Percentiles rank a stretch among this genome's conserved stretches.
These are phyloP conservation scores for Micromussa lordhowensis DNA, from an alignment of 92 coral and sea anemone genomes.

Conservation along the genomic window DNA sequence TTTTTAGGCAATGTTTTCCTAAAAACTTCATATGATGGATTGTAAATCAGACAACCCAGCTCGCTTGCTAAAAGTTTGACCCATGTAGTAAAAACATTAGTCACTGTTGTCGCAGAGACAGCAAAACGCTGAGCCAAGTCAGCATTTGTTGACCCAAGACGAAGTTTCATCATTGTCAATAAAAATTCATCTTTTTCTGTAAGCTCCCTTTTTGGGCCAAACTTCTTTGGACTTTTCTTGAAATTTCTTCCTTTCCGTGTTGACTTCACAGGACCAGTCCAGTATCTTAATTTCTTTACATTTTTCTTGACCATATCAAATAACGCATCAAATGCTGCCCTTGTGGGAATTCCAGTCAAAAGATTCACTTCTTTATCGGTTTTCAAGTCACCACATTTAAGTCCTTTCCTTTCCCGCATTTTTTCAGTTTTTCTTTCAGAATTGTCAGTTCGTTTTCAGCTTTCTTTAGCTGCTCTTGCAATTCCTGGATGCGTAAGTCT, in stretches of 20 bases:
- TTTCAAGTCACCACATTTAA: too few species aligned
- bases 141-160: conserved; percentile 69
- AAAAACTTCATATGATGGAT: conserved; percentile 54
- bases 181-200: conserved; percentile 65
- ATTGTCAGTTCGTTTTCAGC: too few species aligned
- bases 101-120: conserved; percentile 33
- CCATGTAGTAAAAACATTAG: conserved; percentile 63
- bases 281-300: conserved; percentile 40
- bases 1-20: conserved; percentile 62
- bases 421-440: too few species aligned
- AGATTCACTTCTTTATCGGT: too few species aligned
- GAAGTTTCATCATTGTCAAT: conserved; percentile 60
- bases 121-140: conserved; percentile 69
- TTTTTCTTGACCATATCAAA: conserved; percentile 33
- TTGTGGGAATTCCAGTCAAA: conserved; percentile 47
- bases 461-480: too few species aligned
- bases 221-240: conserved; percentile 55
- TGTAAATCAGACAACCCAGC: conserved; percentile 54
- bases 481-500: too few species aligned
- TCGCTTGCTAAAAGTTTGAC: conserved; percentile 54
- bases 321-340: conserved; percentile 39
- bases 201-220: conserved; percentile 60
- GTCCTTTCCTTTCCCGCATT: too few species aligned
- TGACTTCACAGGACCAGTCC: conserved; percentile 34
- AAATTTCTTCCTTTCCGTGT: conserved; percentile 57